phyloP scores from a whole-genome alignment of 2,113 vertebrate species.

The Equus quagga region DNA sequence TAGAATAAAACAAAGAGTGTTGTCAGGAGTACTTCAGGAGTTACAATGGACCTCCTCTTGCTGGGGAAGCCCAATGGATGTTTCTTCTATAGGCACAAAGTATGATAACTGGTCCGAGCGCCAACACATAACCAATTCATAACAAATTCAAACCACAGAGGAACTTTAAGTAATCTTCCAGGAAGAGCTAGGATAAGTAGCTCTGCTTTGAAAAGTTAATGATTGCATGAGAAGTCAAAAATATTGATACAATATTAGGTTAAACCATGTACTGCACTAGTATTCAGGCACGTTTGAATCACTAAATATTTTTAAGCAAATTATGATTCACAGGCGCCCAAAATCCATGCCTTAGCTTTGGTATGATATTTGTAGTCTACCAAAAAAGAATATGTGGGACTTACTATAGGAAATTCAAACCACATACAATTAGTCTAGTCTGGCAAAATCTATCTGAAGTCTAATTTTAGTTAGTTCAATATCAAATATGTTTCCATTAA shows the following conservation, averaged over 20 bases:
- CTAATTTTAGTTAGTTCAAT: neutral
- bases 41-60: neutral
- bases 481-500: neutral
- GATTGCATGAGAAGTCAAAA: neutral
- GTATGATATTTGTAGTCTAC: neutral
- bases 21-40: neutral
- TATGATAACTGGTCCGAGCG: neutral
- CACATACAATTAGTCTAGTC: neutral
- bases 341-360: neutral
- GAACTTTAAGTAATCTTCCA: neutral
- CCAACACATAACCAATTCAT: neutral
- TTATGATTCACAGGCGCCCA: neutral
- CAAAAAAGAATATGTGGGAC: neutral
- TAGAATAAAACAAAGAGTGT: neutral
- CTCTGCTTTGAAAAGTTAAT: constrained; percentile 16
- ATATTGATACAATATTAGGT: constrained; percentile 2
- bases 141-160: neutral
- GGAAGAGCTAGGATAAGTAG: neutral
- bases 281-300: neutral
- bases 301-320: constrained; percentile 4
- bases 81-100: neutral
- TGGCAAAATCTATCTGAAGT: constrained; percentile 3
- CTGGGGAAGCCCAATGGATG: neutral
- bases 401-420: neutral
- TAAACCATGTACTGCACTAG: neutral